Evolutionary conservation across 1,140 invertebrate genomes (phyloP), one percentile per base, ranked within the genome.

Genomic region (Caenorhabditis remanei): DNA sequence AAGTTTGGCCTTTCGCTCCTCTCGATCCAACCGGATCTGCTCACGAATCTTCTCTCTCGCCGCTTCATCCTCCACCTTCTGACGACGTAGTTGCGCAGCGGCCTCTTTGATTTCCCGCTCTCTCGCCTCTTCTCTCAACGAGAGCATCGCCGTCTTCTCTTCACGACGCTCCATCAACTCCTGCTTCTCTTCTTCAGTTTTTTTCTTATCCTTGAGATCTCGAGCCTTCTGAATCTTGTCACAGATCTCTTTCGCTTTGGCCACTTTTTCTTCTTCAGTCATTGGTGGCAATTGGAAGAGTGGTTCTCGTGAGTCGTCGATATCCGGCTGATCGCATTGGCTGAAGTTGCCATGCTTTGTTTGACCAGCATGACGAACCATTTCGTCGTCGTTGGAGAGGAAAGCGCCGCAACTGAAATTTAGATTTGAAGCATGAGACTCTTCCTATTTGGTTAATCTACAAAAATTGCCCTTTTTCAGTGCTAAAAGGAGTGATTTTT

Each of bases 281-380:
- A 96, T 89, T 95, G 95, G 32, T 32, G 32, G 32, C 32, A 32
- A 32, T 32, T 32, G 32, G 32, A 32, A 32, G 32, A 32, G 32
- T 2, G 32, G 32, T 32, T 32, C 32, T 32, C 32, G 32, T 32
- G 32, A 32, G 32, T 32, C 32, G 32, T 32, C 32, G 32, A 32
- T 32, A 32, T 32, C 90, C 95, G 95, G 90, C 98, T 98, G 97
- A 0, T 95, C 96, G 6, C 96, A 97, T 93, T 98, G 97, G 0
- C 96, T 96, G 93, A 98, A 98, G 93, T 95, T 96, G 88, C 95
- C 95, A 93, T 98, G 97, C 75, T 95, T 96, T 6, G 96, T 96
- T 93, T 97, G 97, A 1, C 96, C 95, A 5, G 96, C 97, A 94
- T 98, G 97, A 90, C 95, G 97, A 93, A 98, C 96, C 32, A 97